Conservation (phyloP, 2,113 vertebrate genomes). For the Chamaetylas fuelleborni region DNA sequence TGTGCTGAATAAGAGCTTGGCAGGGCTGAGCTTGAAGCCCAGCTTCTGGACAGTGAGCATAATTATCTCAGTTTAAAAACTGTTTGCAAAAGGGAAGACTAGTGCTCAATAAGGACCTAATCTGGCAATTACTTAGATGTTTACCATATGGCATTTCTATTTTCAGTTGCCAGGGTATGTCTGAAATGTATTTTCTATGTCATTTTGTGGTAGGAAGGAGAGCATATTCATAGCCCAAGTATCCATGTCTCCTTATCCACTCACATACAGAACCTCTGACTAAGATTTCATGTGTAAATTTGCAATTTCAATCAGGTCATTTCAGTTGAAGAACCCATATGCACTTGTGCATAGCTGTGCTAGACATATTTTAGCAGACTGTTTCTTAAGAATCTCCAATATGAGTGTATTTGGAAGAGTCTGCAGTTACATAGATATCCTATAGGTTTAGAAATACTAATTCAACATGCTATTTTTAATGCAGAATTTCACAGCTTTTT, state of each 20-base stretch:
- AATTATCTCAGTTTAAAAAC: background rate
- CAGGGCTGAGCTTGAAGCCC: background rate
- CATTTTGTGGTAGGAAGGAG: slow-evolving; percentile 18
- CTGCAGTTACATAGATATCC: background rate
- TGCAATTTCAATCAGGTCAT: background rate
- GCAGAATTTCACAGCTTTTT: background rate
- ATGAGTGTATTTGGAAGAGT: background rate
- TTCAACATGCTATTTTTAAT: background rate
- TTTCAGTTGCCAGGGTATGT: background rate
- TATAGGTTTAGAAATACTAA: background rate
- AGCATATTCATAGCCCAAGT: background rate
- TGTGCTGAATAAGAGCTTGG: background rate
- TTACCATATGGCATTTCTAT: background rate
- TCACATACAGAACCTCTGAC: background rate
- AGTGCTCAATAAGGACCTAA: background rate
- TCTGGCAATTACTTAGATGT: background rate
- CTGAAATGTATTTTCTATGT: slow-evolving; percentile 16
- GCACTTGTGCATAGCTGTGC: background rate
- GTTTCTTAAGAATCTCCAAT: background rate
- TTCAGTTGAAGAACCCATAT: background rate
- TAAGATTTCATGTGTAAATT: background rate
- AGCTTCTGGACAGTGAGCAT: background rate
- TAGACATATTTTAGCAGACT: background rate
- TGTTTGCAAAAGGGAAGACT: background rate
- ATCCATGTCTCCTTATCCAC: background rate